phyloP scores from a whole-genome alignment of 2,888 invertebrate species.

The Siphlonurus alternatus region DNA sequence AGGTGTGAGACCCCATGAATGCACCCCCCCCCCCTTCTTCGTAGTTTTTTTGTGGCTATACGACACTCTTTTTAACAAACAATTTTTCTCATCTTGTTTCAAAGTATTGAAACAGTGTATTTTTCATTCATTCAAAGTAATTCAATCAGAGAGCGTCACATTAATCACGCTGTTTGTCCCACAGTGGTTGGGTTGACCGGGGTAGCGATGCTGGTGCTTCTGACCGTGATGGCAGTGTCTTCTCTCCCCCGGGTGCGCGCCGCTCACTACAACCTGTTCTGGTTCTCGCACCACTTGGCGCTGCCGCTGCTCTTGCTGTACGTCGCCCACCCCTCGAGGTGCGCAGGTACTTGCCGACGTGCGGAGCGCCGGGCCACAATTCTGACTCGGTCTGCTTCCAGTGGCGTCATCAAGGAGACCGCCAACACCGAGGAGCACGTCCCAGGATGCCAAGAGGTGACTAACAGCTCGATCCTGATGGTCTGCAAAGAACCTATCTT shows the following conservation, averaged over 20 bases:
- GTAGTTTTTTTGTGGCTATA: too few species aligned
- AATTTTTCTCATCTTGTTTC: too few species aligned
- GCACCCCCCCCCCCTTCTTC: too few species aligned
- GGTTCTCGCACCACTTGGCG: conserved; percentile 36
- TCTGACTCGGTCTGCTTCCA: conserved; percentile 11
- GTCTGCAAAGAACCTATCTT: too few species aligned
- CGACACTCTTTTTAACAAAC: too few species aligned
- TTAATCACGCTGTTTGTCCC: too few species aligned
- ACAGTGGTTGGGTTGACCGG: conserved; percentile 31
- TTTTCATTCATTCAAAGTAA: too few species aligned
- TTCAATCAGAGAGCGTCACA: too few species aligned
- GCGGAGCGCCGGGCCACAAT: conserved; percentile 22
- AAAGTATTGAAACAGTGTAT: too few species aligned
- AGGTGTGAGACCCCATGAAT: too few species aligned
- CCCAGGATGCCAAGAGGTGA: too few species aligned
- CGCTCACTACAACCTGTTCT: conserved; percentile 33
- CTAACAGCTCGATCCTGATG: too few species aligned
- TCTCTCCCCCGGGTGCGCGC: conserved; percentile 30
- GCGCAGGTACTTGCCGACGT: conserved; percentile 16
- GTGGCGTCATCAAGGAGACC: conserved; percentile 19
- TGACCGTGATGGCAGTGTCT: conserved; percentile 29
- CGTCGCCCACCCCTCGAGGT: conserved; percentile 37
- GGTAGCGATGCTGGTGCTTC: conserved; percentile 29
- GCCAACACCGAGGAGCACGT: conserved; percentile 15
- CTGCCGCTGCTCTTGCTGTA: conserved; percentile 31